Evolutionary conservation across 2,888 invertebrate species (phyloP), one percentile per base, ranked within the genome.

Genomic region (Trissolcus brochymenae): DNA sequence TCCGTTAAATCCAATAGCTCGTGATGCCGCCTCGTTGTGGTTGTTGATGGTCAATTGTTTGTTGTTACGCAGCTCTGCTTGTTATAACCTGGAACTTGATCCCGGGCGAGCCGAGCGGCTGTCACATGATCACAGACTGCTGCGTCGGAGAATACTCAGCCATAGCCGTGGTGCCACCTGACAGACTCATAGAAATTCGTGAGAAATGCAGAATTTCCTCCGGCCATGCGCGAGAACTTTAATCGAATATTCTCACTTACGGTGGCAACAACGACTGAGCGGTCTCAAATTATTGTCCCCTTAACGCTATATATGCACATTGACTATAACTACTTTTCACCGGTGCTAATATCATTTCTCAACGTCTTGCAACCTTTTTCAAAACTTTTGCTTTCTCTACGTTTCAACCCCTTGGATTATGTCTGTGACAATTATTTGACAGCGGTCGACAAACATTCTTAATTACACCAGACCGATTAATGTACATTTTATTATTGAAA

Each of bases 91-190:
- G 83, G 71, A 85, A 84, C 50, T 60, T 50, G 54, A 14, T 65
- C 53, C 51, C 35, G 16, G 65, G 61, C 61, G 51, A 55, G 55
- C 17, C 54, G 65, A 59, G 51, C 68, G 66, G 61, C 67, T 43
- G 66, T 46, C 57, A 49, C 70, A 78, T 70, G 68, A 64, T 77
- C 73, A 65, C 77, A 64, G 64, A 61, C 56, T 54, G 74, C 74
- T 67, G 66, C 66, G 74, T 54, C 67, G 57, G 54, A 67, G 56
- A 73, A 62, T 40, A 70, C 67, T 70, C 70, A 50, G 41, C 61
- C 59, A 66, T 77, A 82, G 85, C 82, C 84, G 86, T 87, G 86
- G 85, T 86, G 87, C 87, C 86, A 87, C 86, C 87, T 86, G 85
- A 85, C 85, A 83, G 85, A 82, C 84, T 84, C 84, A 80, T 81